Base-by-base conservation (phyloP, 2,888 invertebrate genomes). In the Caenorhabditis afra region DNA sequence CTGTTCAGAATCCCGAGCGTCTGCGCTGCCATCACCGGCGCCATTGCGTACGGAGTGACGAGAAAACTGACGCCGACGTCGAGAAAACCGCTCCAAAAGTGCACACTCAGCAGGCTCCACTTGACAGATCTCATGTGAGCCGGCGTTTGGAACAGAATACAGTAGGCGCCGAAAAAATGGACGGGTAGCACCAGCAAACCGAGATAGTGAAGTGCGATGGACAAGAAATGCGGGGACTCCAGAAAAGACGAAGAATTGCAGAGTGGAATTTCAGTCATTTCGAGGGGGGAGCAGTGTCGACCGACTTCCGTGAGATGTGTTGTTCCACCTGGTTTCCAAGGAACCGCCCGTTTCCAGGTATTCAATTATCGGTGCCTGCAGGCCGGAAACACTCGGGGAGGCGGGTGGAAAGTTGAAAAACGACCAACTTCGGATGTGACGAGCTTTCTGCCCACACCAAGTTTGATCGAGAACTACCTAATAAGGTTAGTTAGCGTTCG, bases 81-180 rank as follows among this genome's bases (percentile, higher is more conserved):
- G 23, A 55, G 35, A 3, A 65, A 23, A 10, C 23, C 20, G 5
- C 20, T 37, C 37, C 47, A 49, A 10, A 49, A 20, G 39, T 64
- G 62, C 4, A 52, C 22, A 8, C 37, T 16, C 3, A 64, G 10
- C 7, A 52, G 23, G n/a, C 29, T 12, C 3, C 35, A 23, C 14
- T 64, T 50, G 7, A 53, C 55, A 14, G 35, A 41, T 1, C 16
- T n/a, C 65, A 55, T 65, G 1, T 22, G n/a, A 14, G n/a, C 12
- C 1, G 64, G 64, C 10, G 64, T 65, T n/a, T 44, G 39, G 23
- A 50, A 44, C 22, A 65, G 29, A n/a, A 65, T 65, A 55, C 65
- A 55, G 55, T 65, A 65, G 45, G 52, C 53, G 23, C 65, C 65
- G 65, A 65, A 35, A 3, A 65, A 0, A 29, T 65, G 52, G 18